These are phyloP conservation scores for Psilopogon haemacephalus DNA, from an alignment of 2,113 vertebrate genomes.

Conservation along the genomic window DNA sequence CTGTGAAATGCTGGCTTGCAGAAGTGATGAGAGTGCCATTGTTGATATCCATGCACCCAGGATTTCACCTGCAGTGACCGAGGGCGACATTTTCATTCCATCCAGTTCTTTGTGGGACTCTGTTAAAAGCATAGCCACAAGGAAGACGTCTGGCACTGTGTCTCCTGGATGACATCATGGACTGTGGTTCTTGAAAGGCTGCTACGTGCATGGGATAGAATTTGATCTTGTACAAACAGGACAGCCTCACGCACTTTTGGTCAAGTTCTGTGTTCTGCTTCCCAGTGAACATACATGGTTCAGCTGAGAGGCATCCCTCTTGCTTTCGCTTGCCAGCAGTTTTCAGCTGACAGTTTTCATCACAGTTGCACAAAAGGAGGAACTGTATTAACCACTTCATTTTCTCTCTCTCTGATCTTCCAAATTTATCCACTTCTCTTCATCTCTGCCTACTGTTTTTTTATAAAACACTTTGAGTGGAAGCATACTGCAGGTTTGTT, in stretches of 20 bases:
- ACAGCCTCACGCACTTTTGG: not conserved
- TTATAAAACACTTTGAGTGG: not conserved
- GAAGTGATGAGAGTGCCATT: not conserved
- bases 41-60: not conserved
- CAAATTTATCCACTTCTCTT: not conserved
- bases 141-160: fast-evolving
- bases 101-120: not conserved
- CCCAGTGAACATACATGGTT: not conserved
- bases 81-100: fast-evolving
- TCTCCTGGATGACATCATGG: not conserved
- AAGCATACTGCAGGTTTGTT: not conserved
- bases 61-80: not conserved
- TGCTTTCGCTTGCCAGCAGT: not conserved
- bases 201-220: not conserved
- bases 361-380: fast-evolving
- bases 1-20: not conserved
- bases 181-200: not conserved
- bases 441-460: not conserved
- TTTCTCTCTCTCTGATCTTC: not conserved
- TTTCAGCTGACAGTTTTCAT: not conserved
- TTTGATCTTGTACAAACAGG: not conserved
- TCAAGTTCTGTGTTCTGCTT: not conserved
- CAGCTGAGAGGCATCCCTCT: not conserved
- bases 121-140: not conserved
- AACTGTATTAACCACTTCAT: not conserved